Evolutionary conservation across 1,140 invertebrate genomes (phyloP).

Genomic region (Alviniconcha marisindica): DNA sequence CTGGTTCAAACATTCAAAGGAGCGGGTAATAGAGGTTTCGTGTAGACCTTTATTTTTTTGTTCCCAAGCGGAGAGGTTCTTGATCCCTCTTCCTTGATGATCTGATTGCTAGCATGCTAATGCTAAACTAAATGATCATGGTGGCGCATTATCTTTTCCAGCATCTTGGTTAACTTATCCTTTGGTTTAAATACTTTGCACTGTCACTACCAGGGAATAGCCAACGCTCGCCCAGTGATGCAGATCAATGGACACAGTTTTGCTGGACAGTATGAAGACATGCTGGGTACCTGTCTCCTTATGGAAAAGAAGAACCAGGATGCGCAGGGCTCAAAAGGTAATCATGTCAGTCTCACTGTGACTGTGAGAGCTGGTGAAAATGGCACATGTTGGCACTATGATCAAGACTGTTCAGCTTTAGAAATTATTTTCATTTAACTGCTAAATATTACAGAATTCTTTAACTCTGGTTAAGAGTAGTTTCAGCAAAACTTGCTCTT

Average conservation of each 20-base stretch:
- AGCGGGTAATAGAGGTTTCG: neutral
- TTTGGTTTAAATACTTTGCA: neutral
- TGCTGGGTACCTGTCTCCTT: slow-evolving; percentile 3
- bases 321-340: too few species aligned
- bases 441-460: too few species aligned
- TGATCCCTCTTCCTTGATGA: too few species aligned
- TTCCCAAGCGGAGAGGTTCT: neutral
- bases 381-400: too few species aligned
- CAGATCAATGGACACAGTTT: slow-evolving; percentile 18
- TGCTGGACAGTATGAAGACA: slow-evolving; percentile 31
- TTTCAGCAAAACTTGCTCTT: neutral
- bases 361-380: too few species aligned
- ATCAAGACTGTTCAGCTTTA: too few species aligned
- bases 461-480: too few species aligned
- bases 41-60: neutral
- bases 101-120: too few species aligned
- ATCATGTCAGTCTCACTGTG: too few species aligned
- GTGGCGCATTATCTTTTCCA: neutral
- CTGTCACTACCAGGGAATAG: neutral
- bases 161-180: neutral
- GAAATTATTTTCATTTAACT: too few species aligned
- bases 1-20: too few species aligned
- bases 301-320: neutral
- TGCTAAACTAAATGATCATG: neutral
- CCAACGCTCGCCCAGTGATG: slow-evolving; percentile 25